A percentile compares a stretch with the other conserved stretches of the same genome.
These are phyloP conservation scores for Scaptomyza caliginosa DNA, from an alignment of 2,888 invertebrate species.

Conservation along the genomic window DNA sequence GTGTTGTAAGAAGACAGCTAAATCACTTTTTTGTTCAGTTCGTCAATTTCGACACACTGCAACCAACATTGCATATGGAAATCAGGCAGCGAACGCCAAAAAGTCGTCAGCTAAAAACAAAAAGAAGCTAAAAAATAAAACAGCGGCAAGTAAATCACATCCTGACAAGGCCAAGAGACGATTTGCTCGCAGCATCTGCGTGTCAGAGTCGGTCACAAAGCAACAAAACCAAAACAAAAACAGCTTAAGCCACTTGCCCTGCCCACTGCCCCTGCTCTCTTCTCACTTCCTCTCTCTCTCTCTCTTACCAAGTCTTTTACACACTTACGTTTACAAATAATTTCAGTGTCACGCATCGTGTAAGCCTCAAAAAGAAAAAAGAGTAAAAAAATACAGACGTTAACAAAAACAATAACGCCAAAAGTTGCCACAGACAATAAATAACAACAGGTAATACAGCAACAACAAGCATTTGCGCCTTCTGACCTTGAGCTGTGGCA, in stretches of 20 bases:
- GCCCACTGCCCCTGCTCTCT: background rate
- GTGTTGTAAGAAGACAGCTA: background rate
- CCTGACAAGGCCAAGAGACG: conserved; percentile 58
- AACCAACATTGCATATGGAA: conserved; percentile 46
- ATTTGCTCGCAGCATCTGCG: conserved; percentile 25
- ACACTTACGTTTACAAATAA: conserved; percentile 22
- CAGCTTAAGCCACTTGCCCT: conserved; percentile 1
- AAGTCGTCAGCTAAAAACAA: conserved; percentile 45
- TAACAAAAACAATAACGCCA: conserved; percentile 32
- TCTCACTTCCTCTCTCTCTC: background rate
- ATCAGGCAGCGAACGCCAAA: conserved; percentile 49
- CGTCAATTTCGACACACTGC: conserved; percentile 26
- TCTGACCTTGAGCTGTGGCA: conserved; percentile 67
- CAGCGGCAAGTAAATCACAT: conserved; percentile 32
- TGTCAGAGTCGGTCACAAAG: conserved; percentile 22
- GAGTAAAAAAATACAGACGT: conserved; percentile 7
- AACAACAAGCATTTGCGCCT: conserved; percentile 47
- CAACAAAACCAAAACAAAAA: conserved; percentile 10
- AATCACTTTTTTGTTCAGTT: background rate
- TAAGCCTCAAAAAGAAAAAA: conserved; percentile 33
- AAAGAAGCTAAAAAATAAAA: conserved; percentile 26
- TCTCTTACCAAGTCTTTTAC: background rate
- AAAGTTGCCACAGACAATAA: conserved; percentile 52
- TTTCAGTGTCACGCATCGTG: conserved; percentile 68
- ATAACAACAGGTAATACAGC: conserved; percentile 24